Base-by-base conservation (phyloP, 2,888 invertebrate species). In the Lycophotia porphyrea region DNA sequence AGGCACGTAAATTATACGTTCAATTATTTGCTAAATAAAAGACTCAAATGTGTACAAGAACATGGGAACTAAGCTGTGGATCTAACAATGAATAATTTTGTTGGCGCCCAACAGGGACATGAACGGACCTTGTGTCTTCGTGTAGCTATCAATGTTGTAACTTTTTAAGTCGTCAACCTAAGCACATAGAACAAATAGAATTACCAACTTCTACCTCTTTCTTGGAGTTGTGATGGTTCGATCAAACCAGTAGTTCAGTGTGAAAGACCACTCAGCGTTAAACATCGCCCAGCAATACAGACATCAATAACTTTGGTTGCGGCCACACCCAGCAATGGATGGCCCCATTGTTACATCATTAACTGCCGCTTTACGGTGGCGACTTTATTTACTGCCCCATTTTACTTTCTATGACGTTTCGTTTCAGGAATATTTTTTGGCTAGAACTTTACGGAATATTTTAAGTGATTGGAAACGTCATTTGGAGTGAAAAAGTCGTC, bases 301-400 rank as follows among this genome's bases (percentile, higher is more conserved):
- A 63, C 83, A 77, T 72, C 68, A 71, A 71, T 77, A 71, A 74
- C 78, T 67, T 70, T 61, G 36, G 86, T 67, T 39, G 64, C 52
- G 61, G 83, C 36, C 83, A 36, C 83, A 42, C 83, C 83, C 78
- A 18, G 73, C 82, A 67, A 70, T 85, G 86, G 82, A 85, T 82
- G 71, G 55, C 71, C 34, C 72, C 78, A 58, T 49, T 58, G 81
- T 66, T 65, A 47, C 69, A 49, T n/a, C 86, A 63, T 85, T 85
- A 42, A 69, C 61, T 69, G 58, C 64, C 55, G 58, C 64, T 85
- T 83, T 82, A 85, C 63, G 68, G 86, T 24, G 52, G 44, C n/a
- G 34, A 65, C 61, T 74, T 81, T 76, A 74, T 85, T 85, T 82
- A 85, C 74, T 39, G 63, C 7, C 60, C 47, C 61, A 60, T 83